Evolutionary conservation across 2,888 invertebrate genomes (phyloP).

Genomic region (Cylloceria caligata): DNA sequence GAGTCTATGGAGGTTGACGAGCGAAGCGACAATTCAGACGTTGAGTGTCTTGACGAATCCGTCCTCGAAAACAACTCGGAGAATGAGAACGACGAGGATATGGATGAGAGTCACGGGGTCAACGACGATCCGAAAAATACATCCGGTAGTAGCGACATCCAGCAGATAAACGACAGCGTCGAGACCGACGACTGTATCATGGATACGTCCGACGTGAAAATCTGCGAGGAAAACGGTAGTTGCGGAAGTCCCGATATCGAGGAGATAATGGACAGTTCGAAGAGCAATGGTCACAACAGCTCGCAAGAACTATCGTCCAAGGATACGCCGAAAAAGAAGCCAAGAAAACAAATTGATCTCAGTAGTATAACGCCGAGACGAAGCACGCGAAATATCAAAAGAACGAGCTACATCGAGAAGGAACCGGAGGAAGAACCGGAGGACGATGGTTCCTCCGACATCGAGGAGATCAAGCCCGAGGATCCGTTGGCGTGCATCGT

Average conservation of each 20-base stretch:
- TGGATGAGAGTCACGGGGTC: conserved; percentile 79
- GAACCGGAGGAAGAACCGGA: conserved; percentile 85
- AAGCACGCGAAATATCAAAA: conserved; percentile 87
- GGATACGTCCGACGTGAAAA: conserved; percentile 77
- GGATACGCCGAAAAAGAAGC: conserved; percentile 75
- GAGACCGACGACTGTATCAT: conserved; percentile 72
- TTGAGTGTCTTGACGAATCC: conserved; percentile 82
- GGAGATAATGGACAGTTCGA: conserved; percentile 80
- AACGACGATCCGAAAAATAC: conserved; percentile 80
- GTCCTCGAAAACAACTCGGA: conserved; percentile 73
- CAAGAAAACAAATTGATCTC: conserved; percentile 79
- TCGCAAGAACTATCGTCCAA: conserved; percentile 72
- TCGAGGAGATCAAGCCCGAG: conserved; percentile 88
- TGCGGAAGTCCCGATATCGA: conserved; percentile 83
- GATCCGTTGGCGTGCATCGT: conserved; percentile 86
- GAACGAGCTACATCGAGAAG: conserved; percentile 86
- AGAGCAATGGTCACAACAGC: conserved; percentile 78
- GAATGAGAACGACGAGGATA: conserved; percentile 64
- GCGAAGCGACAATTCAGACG: conserved; percentile 80
- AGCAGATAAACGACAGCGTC: conserved; percentile 74
- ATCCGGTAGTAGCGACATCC: conserved; percentile 70
- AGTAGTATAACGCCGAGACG: conserved; percentile 85
- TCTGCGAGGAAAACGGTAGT: conserved; percentile 83
- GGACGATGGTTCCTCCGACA: conserved; percentile 87
- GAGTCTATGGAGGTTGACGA: conserved; percentile 81